Conservation (phyloP, 2,113 vertebrate species). For the Barnardius zonarius region DNA sequence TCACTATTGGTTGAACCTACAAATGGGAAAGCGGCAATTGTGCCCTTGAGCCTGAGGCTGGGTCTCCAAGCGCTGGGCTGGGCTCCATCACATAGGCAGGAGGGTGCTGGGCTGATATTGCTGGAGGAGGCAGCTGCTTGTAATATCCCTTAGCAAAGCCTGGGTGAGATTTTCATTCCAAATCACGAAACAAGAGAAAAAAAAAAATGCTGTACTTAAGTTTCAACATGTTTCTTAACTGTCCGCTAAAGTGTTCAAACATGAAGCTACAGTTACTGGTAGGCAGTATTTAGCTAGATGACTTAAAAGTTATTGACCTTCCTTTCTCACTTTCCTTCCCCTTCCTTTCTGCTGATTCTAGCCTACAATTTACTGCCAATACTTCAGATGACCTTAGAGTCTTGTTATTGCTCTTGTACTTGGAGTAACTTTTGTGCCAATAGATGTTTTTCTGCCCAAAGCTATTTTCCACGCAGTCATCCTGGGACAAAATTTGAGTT, state of each 20-base stretch:
- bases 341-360: background rate
- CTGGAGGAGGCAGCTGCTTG: background rate
- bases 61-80: background rate
- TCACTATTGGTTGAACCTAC: background rate
- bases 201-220: background rate
- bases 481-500: background rate
- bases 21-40: background rate
- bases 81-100: background rate
- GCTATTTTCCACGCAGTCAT: background rate
- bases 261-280: background rate
- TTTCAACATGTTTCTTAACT: background rate
- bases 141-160: background rate
- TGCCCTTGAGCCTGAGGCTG: rapidly evolving
- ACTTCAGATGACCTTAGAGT: background rate
- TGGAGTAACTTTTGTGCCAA: background rate
- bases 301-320: background rate
- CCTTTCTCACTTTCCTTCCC: background rate
- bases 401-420: background rate
- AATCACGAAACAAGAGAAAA: background rate
- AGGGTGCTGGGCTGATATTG: background rate
- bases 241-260: background rate
- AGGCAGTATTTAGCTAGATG: background rate
- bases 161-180: background rate
- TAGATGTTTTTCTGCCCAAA: background rate
- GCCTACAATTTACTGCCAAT: background rate